phyloP scores from a whole-genome alignment of 2,113 vertebrate species.

The Nesogale talazaci region DNA sequence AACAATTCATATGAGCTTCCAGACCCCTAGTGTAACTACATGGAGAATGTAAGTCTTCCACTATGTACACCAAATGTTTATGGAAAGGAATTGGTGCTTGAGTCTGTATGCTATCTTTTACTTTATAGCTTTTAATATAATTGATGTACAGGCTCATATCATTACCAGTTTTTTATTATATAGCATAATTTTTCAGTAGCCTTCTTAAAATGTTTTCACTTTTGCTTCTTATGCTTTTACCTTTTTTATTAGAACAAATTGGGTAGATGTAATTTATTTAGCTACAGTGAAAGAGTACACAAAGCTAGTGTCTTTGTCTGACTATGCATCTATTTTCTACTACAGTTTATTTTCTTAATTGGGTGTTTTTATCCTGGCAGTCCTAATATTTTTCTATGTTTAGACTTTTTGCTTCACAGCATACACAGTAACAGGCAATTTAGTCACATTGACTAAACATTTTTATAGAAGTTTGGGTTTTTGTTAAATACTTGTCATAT shows the following conservation, averaged over 20 bases:
- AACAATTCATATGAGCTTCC: neutral
- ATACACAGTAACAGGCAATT: neutral
- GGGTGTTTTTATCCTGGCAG: slow-evolving; percentile 22
- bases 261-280: neutral
- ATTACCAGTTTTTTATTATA: too few species aligned
- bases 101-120: too few species aligned
- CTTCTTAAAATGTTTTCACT: too few species aligned
- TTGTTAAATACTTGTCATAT: neutral
- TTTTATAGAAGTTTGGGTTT: neutral
- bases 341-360: slow-evolving; percentile 18
- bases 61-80: too few species aligned
- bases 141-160: too few species aligned
- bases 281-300: neutral
- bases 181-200: too few species aligned
- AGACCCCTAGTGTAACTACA: neutral
- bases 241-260: neutral
- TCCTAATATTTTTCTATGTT: slow-evolving; percentile 20
- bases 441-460: neutral
- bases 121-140: too few species aligned
- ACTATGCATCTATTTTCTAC: neutral
- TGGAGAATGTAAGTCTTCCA: too few species aligned
- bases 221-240: too few species aligned
- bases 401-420: neutral
- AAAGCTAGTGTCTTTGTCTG: neutral
- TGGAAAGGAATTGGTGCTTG: too few species aligned